Base-by-base conservation (phyloP, 2,888 invertebrate genomes). In the Tribolium freemani region DNA sequence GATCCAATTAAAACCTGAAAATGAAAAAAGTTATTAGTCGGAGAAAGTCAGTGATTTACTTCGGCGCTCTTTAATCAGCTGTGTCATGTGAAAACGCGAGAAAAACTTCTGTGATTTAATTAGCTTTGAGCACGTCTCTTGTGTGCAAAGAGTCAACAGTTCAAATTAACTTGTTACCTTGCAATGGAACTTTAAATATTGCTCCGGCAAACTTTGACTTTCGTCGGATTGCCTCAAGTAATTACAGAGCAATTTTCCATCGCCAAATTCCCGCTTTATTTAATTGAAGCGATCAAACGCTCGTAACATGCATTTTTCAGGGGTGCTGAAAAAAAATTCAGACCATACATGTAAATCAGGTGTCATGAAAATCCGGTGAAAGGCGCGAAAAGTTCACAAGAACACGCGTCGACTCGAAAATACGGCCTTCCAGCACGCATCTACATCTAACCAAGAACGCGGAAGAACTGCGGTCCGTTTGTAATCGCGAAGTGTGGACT, bases 401-500 rank as follows among this genome's bases (percentile, higher is more conserved):
- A 72, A 72, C 64, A 64, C 71, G 74, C 75, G 73, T 54, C 13
- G 26, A 21, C 58, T 9, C 9, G 20, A 44, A 13, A 45, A 46
- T 20, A 46, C 16, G 21, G 30, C 51, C 48, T 44, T 48, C 44
- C 63, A 60, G 53, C 54, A 63, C 57, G 73, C 76, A 75, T 76
- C 78, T 77, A 58, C 75, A 76, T 67, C 76, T 75, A 72, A 66
- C 79, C 76, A 73, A 75, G 77, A 76, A 77, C 83, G 81, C 83
- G 83, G 79, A 80, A 78, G 77, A 82, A 83, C 83, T 83, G 82
- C 76, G 79, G 79, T 75, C 77, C 73, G 76, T 72, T 78, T 68
- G 72, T 60, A 71, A 73, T 71, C 73, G 77, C 76, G 69, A 72
- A 76, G 66, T 73, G 56, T 45, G 66, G 70, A 67, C 74, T 54